Evolutionary conservation across 2,113 vertebrate genomes (phyloP).

Genomic region (Eleginops maclovinus): DNA sequence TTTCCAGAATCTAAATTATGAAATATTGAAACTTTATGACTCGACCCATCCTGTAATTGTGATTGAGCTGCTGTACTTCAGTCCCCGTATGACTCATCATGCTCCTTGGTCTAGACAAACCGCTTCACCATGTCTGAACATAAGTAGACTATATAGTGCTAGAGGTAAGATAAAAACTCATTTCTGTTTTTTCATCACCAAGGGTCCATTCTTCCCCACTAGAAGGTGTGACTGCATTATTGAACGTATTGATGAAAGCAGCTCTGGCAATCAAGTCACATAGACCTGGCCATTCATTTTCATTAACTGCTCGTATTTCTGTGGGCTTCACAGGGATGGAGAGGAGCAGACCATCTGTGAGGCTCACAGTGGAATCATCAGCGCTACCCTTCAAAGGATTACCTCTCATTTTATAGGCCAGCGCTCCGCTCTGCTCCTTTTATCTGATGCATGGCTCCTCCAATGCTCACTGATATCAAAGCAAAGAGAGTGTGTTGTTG

Average conservation of each 20-base stretch:
- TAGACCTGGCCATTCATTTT: conserved; percentile 71
- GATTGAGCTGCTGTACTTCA: neutral
- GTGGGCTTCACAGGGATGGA: conserved; percentile 52
- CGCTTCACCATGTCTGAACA: conserved; percentile 1
- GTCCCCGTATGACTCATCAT: neutral
- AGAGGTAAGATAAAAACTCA: conserved; percentile 30
- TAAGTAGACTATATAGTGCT: neutral
- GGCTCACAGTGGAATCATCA: conserved; percentile 60
- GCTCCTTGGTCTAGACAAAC: neutral
- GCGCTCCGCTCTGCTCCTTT: conserved; percentile 30
- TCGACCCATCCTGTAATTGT: neutral
- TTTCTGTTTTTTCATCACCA: conserved; percentile 21
- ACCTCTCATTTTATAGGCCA: conserved; percentile 29
- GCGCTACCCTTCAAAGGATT: conserved; percentile 39
- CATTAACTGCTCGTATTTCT: conserved; percentile 67
- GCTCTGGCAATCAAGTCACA: conserved; percentile 67
- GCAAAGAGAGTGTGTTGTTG: conserved; percentile 39
- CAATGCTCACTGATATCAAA: conserved; percentile 34
- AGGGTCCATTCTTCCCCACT: conserved; percentile 35
- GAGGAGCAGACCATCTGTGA: conserved; percentile 61
- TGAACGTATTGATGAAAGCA: conserved; percentile 70
- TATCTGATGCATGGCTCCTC: conserved; percentile 38
- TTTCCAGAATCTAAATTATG: neutral
- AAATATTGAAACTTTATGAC: conserved; percentile 9
- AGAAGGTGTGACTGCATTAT: conserved; percentile 57